These are phyloP conservation scores for Psilopsiagon aymara DNA, from an alignment of 2,113 vertebrate species.

Conservation along the genomic window DNA sequence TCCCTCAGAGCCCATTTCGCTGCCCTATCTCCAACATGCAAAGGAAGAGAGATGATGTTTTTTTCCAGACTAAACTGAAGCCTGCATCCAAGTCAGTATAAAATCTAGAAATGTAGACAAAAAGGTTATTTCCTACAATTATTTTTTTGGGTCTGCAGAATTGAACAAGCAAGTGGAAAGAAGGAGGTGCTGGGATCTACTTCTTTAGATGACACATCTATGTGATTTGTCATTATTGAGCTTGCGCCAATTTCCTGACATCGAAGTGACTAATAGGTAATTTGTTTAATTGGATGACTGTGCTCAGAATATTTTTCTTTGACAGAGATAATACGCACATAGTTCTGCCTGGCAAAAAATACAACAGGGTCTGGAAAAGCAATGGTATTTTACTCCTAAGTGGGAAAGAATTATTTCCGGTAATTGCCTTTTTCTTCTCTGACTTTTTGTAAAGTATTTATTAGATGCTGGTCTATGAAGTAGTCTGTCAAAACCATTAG, in stretches of 20 bases:
- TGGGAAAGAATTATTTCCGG: neutral
- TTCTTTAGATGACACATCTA: neutral
- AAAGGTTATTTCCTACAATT: neutral
- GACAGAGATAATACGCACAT: neutral
- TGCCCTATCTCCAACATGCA: neutral
- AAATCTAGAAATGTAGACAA: neutral
- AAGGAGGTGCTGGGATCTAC: neutral
- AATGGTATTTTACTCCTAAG: neutral
- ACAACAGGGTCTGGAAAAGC: neutral
- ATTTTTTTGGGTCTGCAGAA: neutral
- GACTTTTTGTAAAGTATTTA: neutral
- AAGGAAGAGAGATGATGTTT: neutral
- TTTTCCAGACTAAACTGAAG: neutral
- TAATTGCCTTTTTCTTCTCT: neutral
- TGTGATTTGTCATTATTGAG: neutral
- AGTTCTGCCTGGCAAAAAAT: neutral
- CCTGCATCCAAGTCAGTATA: neutral
- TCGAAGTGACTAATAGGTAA: conserved; percentile 7
- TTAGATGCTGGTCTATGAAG: neutral
- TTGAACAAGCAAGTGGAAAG: neutral
- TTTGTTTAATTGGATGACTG: conserved; percentile 39
- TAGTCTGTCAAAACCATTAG: neutral
- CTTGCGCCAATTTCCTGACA: neutral
- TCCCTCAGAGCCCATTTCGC: neutral
- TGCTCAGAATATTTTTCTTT: conserved; percentile 9